Conservation (phyloP, 2,113 vertebrate species). For the Sprattus sprattus region DNA sequence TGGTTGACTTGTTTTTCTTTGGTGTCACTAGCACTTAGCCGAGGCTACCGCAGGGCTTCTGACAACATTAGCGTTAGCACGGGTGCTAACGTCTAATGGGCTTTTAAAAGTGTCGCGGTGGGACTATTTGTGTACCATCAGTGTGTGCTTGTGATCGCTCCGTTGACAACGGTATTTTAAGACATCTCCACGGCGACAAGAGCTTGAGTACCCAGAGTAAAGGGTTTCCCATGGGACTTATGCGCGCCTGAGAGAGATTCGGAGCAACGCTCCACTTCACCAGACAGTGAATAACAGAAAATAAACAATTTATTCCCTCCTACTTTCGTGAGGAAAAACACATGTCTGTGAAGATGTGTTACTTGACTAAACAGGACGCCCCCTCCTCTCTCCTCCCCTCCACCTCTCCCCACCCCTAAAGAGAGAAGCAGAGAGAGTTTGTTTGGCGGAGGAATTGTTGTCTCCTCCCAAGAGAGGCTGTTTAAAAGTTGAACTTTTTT, state of each 20-base stretch:
- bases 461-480: slow-evolving; percentile 65
- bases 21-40: slow-evolving; percentile 69
- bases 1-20: slow-evolving; percentile 61
- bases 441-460: slow-evolving; percentile 66
- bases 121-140: slow-evolving; percentile 72
- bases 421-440: slow-evolving; percentile 61
- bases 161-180: slow-evolving; percentile 68
- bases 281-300: slow-evolving; percentile 59
- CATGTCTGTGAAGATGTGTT: slow-evolving; percentile 71
- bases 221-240: slow-evolving; percentile 57
- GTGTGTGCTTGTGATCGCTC: slow-evolving; percentile 64
- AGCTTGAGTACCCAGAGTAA: slow-evolving; percentile 61
- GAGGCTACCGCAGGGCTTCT: slow-evolving; percentile 58
- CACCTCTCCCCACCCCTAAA: slow-evolving; percentile 40
- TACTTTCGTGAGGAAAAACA: slow-evolving; percentile 59
- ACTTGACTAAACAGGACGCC: slow-evolving; percentile 71
- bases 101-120: slow-evolving; percentile 66
- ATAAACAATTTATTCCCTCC: slow-evolving; percentile 67
- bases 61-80: slow-evolving; percentile 50
- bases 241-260: slow-evolving; percentile 16
- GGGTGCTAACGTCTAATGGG: slow-evolving; percentile 65
- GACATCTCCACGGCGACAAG: slow-evolving; percentile 47
- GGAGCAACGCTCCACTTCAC: slow-evolving; percentile 57
- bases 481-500: slow-evolving; percentile 55
- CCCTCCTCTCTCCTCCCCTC: slow-evolving; percentile 43